Base-by-base conservation (phyloP, 2,113 vertebrate species). In the Parotia lawesii region DNA sequence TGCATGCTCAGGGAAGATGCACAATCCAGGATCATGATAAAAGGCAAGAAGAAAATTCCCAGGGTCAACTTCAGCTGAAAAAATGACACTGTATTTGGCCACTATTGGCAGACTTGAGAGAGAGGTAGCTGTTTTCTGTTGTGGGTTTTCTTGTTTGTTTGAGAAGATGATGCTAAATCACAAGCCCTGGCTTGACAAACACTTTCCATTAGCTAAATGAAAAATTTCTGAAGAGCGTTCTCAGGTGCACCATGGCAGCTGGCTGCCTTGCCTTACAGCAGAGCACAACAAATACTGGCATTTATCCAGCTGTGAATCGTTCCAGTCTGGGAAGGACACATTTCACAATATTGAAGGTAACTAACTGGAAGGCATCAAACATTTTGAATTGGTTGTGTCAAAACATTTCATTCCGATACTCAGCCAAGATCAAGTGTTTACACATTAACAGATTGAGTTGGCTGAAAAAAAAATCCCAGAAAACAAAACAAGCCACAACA, bases 321-420 rank as follows among this genome's bases (percentile, higher is more conserved):
- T 89, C 62, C 85, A 76, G 64, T 79, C 79, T 91, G 81, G 54
- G 62, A 94, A 91, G 67, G 72, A 92, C 64, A 56, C 33, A 48
- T 95, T 96, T 92, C 82, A 96, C 75, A 96, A 93, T 83, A 88
- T 94, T 95, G 91, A 91, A 95, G 81, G 51, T 83, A 85, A 89
- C 74, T 91, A 84, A 95, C 81, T 94, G 93, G 81, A 96, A 95
- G 78, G 37, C 71, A 91, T 87, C 78, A 93, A 91, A 76, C 71
- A 85, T 70, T 94, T 96, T 85, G 54, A 87, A 93, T 87, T 72
- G 45, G 50, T 94, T 93, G 29, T 85, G 89, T 94, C 93, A 96
- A 95, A 96, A 95, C 71, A 95, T 80, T 96, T 95, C 75, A 91
- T 91, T 94, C 58, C 47, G 19, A 76, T 91, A 89, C 79, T 92